Percentiles rank a stretch among this genome's conserved stretches.
These are phyloP conservation scores for Phoebastria nigripes DNA, from an alignment of 2,797 vertebrate genomes.

Conservation along the genomic window DNA sequence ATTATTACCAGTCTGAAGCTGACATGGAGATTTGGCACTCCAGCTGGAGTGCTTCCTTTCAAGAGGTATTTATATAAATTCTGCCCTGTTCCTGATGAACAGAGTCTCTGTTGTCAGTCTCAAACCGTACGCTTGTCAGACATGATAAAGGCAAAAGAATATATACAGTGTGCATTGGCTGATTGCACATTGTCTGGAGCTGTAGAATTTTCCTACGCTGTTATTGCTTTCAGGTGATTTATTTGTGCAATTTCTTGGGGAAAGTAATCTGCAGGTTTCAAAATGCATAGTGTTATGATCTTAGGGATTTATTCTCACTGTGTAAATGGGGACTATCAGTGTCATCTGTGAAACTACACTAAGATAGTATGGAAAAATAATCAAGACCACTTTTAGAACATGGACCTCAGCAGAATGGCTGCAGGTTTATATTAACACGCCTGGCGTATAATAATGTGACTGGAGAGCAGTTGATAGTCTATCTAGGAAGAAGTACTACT, in stretches of 20 bases:
- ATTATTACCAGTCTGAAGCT: not conserved
- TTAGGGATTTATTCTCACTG: slow-evolving; percentile 17
- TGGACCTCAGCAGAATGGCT: slow-evolving; percentile 5
- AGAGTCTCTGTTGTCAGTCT: slow-evolving; percentile 10
- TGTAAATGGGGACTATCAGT: not conserved
- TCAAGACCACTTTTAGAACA: not conserved
- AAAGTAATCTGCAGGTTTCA: slow-evolving; percentile 26
- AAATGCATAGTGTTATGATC: slow-evolving; percentile 12
- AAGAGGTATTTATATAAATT: not conserved
- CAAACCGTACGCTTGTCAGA: not conserved
- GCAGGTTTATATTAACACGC: not conserved
- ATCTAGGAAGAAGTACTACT: not conserved
- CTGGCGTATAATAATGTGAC: not conserved
- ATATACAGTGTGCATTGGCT: not conserved
- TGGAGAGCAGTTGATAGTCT: not conserved
- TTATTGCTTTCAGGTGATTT: slow-evolving; percentile 52
- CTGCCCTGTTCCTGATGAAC: not conserved
- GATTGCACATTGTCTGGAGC: slow-evolving; percentile 50
- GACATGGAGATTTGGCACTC: not conserved
- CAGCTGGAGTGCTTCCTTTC: slow-evolving; percentile 10
- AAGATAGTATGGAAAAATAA: not conserved
- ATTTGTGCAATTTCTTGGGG: slow-evolving; percentile 49
- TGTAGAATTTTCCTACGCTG: not conserved
- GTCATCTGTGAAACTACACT: not conserved
- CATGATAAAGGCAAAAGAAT: not conserved